A percentile compares a stretch with the other conserved stretches of the same genome.
Conservation (phyloP, 2,797 vertebrate genomes). For the Anableps anableps region DNA sequence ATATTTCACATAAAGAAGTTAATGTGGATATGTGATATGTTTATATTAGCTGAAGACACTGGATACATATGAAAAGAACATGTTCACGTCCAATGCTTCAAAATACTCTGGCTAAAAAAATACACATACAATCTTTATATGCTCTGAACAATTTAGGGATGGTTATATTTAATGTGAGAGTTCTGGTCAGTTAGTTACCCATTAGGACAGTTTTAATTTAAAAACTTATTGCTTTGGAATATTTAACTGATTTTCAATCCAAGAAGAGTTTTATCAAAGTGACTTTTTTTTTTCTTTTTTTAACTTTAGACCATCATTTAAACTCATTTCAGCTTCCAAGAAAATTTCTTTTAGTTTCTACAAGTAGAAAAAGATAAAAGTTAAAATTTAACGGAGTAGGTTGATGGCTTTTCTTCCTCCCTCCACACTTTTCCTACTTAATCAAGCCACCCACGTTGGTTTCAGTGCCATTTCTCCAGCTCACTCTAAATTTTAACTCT, state of each 20-base stretch:
- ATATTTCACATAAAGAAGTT: not conserved
- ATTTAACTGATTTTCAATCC: not conserved
- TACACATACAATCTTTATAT: not conserved
- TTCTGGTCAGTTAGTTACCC: not conserved
- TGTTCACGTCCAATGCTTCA: not conserved
- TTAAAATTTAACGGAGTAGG: conserved; percentile 5
- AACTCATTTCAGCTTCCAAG: conserved; percentile 13
- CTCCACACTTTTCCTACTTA: conserved; percentile 7
- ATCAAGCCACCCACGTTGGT: conserved; percentile 40
- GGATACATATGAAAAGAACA: not conserved
- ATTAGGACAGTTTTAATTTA: not conserved
- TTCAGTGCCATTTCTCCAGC: conserved; percentile 16
- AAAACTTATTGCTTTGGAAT: not conserved
- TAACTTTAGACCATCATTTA: conserved; percentile 6
- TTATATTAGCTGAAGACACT: not conserved
- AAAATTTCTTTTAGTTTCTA: conserved; percentile 15
- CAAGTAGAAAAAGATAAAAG: conserved; percentile 9
- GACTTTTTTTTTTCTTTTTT: conserved; percentile 5
- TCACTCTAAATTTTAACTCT: conserved; percentile 2
- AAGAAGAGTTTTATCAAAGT: not conserved
- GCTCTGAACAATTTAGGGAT: not conserved
- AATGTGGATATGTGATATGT: not conserved
- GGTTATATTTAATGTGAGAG: not conserved
- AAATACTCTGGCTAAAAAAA: not conserved
- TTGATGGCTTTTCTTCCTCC: not conserved